phyloP scores from a whole-genome alignment of 2,797 vertebrate species.

The Characodon lateralis region DNA sequence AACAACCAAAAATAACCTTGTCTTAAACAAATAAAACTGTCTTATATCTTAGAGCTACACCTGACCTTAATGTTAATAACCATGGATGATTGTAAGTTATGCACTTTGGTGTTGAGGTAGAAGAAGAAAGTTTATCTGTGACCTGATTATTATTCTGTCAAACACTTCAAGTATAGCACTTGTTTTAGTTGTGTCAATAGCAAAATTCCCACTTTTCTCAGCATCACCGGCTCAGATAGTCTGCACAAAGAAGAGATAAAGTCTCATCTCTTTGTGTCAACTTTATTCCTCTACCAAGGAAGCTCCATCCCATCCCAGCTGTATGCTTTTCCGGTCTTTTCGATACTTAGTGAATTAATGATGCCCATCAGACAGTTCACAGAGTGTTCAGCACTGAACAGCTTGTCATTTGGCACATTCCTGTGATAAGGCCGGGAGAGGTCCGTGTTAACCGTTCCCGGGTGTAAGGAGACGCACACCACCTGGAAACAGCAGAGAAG shows the following conservation, averaged over 20 bases:
- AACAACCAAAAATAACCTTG: background rate
- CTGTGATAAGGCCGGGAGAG: slow-evolving; percentile 77
- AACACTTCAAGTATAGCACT: background rate
- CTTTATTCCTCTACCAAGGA: slow-evolving; percentile 66
- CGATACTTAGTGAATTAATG: slow-evolving; percentile 65
- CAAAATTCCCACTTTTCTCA: background rate
- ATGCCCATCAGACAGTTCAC: slow-evolving; percentile 71
- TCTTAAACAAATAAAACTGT: background rate
- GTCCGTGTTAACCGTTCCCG: slow-evolving; percentile 74
- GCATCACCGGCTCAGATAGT: background rate
- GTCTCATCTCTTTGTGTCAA: background rate
- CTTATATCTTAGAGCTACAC: background rate
- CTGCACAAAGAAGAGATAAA: background rate
- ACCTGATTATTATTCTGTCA: background rate
- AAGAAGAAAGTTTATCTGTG: background rate
- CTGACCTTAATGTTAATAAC: background rate
- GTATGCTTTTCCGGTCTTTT: slow-evolving; percentile 76
- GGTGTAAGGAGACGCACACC: slow-evolving; percentile 79
- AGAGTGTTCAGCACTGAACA: slow-evolving; percentile 73
- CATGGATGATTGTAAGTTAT: background rate
- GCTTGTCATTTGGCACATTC: slow-evolving; percentile 72
- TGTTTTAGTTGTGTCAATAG: background rate
- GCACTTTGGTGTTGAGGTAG: slow-evolving; percentile 26
- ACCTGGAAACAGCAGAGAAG: slow-evolving; percentile 44
- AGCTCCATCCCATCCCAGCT: slow-evolving; percentile 67